Conservation (phyloP, 2,113 vertebrate genomes). For the Brienomyrus brachyistius region DNA sequence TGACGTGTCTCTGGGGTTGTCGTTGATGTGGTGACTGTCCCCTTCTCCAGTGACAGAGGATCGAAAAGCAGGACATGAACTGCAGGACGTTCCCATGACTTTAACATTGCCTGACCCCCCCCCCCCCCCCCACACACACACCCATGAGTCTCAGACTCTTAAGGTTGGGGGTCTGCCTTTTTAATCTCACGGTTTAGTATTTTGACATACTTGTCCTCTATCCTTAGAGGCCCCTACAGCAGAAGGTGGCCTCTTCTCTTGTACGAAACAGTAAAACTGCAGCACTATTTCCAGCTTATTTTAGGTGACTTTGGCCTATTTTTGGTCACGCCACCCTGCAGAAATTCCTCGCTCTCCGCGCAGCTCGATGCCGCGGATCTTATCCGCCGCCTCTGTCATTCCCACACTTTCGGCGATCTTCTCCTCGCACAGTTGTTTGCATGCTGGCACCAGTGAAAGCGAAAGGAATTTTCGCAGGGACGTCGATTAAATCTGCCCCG, state of each 20-base stretch:
- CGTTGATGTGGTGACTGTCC: not conserved
- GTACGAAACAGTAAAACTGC: not conserved
- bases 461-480: not conserved
- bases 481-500: not conserved
- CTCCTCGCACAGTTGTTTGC: not conserved
- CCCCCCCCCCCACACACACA: not conserved
- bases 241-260: not conserved
- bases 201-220: not conserved
- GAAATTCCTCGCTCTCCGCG: constrained; percentile 13
- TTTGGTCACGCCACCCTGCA: constrained; percentile 14
- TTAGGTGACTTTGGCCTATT: constrained; percentile 35
- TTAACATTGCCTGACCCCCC: not conserved
- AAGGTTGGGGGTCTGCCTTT: constrained; percentile 8
- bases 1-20: not conserved
- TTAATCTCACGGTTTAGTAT: not conserved
- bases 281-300: constrained; percentile 17
- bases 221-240: not conserved
- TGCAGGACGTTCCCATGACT: not conserved
- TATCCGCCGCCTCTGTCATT: not conserved
- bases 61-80: not conserved
- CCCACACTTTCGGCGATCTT: not conserved
- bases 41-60: not conserved
- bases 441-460: not conserved
- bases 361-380: not conserved
- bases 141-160: not conserved